These are phyloP conservation scores for Chymomyza costata DNA, from an alignment of 1,140 invertebrate genomes.

Conservation along the genomic window DNA sequence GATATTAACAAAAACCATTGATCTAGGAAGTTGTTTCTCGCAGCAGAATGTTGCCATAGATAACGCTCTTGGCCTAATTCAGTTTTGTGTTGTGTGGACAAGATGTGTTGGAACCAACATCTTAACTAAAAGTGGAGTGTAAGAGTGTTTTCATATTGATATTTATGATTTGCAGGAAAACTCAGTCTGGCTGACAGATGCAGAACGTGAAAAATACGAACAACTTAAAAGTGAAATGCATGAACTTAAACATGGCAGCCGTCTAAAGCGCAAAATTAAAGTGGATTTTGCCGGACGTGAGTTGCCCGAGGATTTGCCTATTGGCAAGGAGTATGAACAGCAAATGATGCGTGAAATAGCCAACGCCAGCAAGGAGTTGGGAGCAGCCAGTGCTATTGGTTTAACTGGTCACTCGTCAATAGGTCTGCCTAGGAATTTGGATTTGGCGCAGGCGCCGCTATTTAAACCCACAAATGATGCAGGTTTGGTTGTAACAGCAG, in stretches of 20 bases:
- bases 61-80: too few relatives aligned
- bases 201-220: conserved; percentile 82
- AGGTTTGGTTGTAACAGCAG: conserved; percentile 8
- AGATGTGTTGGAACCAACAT: too few relatives aligned
- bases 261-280: conserved; percentile 82
- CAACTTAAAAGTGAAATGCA: conserved; percentile 83
- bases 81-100: too few relatives aligned
- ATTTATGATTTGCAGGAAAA: conserved; percentile 74
- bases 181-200: conserved; percentile 86
- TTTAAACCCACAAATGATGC: conserved; percentile 31
- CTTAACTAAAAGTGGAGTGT: too few relatives aligned
- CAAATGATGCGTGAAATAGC: conserved; percentile 75
- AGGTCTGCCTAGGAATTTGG: conserved; percentile 31
- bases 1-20: too few relatives aligned
- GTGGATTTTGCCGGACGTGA: conserved; percentile 88
- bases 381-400: neutral
- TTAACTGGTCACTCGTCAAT: conserved; percentile 42
- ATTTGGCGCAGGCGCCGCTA: conserved; percentile 35
- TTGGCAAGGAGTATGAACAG: conserved; percentile 77
- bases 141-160: too few relatives aligned
- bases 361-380: conserved; percentile 30
- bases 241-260: conserved; percentile 83
- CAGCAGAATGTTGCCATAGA: too few relatives aligned
- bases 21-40: too few relatives aligned
- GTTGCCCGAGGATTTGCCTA: conserved; percentile 76